Conservation (phyloP, 2,797 vertebrate genomes). For the Centroberyx gerrardi region DNA sequence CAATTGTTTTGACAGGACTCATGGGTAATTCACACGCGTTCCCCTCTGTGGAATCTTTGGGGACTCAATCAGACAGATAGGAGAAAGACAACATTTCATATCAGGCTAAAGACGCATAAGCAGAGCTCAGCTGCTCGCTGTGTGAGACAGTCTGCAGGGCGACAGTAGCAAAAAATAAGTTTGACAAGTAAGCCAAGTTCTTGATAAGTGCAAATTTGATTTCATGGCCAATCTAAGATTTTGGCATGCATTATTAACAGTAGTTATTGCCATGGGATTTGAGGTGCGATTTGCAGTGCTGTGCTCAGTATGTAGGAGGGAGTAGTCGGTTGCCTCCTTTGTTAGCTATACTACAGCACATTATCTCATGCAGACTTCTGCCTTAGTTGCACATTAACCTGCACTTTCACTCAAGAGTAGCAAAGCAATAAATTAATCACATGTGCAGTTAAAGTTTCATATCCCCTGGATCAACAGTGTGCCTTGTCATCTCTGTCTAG, state of each 20-base stretch:
- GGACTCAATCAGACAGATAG: constrained; percentile 51
- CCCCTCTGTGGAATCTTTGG: constrained; percentile 31
- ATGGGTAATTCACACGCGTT: constrained; percentile 59
- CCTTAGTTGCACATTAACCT: constrained; percentile 45
- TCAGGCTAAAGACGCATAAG: constrained; percentile 17
- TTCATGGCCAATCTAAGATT: constrained; percentile 55
- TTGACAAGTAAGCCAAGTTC: constrained; percentile 30
- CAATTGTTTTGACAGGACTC: constrained; percentile 64
- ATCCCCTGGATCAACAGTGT: constrained; percentile 11
- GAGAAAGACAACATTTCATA: neutral
- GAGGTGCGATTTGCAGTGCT: neutral
- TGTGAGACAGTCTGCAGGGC: constrained; percentile 3
- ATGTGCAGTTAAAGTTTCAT: constrained; percentile 59
- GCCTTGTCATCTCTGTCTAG: constrained; percentile 47
- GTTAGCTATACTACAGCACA: neutral
- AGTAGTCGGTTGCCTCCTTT: neutral
- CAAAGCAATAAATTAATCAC: constrained; percentile 53
- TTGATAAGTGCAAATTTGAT: constrained; percentile 53
- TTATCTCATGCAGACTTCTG: constrained; percentile 1
- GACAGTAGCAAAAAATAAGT: constrained; percentile 35
- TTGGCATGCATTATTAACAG: constrained; percentile 38
- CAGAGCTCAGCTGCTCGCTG: neutral
- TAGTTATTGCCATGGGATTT: constrained; percentile 21
- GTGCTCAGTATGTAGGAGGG: neutral
- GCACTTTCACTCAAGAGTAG: constrained; percentile 18